Base-by-base conservation (phyloP, 1,140 invertebrate genomes). In the Brachionus angularis region DNA sequence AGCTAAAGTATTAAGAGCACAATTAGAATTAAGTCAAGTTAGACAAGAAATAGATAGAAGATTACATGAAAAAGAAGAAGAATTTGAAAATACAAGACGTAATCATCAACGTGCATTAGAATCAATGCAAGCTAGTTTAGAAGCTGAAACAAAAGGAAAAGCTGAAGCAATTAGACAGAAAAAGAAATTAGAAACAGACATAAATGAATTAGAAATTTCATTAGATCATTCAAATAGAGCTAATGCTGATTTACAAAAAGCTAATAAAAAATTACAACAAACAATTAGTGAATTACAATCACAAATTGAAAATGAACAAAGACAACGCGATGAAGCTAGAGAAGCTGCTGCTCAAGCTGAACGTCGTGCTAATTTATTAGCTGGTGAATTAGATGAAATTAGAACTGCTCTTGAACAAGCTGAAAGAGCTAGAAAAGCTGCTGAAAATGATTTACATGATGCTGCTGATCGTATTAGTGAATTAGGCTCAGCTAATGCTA, bases 181-280 rank as follows among this genome's bases (percentile, higher is more conserved):
- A 90, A 98, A 98, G 90, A 98, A 99, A 85, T 86, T 98, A 76
- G 96, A 99, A 84, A 89, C 90, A 76, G 95, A 98, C 85, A 97
- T 98, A 85, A 98, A 98, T 82, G 95, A 99, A 82, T 86, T 98
- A 61, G 95, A 98, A 84, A 96, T 98, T 77, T 93, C 94, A 78
- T 85, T 98, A 76, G 96, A 98, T 87, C 75, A 74, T 61, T 76
- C 80, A 53, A 82, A 82, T 76, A 73, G 81, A 23, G 91, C 91
- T 75, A 96, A 96, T 80, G 92, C 92, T 77, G 96, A 98, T 81
- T 90, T 93, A 74, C 96, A 98, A 84, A 98, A 97, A 88, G 96
- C 91, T 85, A 94, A 96, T 83, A 98, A 98, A 86, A 84, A 83
- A 83, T 93, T 96, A 85, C 93, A 97, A 83, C 89, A 93, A 82